These are phyloP conservation scores for Perizoma affinitatum DNA, from an alignment of 2,888 invertebrate genomes.

Conservation along the genomic window DNA sequence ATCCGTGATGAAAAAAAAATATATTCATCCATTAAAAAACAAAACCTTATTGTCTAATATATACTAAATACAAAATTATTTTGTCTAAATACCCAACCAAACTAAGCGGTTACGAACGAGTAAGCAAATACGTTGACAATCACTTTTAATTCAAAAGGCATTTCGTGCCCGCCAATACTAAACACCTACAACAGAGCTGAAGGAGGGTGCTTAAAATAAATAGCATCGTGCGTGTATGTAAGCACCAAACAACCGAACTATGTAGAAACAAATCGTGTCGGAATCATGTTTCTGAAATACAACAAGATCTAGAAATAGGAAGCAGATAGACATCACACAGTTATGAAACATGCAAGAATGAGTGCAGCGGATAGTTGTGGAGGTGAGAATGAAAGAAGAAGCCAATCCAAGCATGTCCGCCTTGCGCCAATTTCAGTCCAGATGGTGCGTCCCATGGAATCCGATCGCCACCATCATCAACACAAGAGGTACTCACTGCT, in stretches of 20 bases:
- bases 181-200: slow-evolving; percentile 9
- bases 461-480: slow-evolving; percentile 42
- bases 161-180: slow-evolving; percentile 12
- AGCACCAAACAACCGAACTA: slow-evolving; percentile 21
- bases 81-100: too few relatives aligned
- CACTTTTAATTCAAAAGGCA: neutral
- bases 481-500: slow-evolving; percentile 89
- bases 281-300: slow-evolving; percentile 30
- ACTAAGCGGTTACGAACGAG: neutral
- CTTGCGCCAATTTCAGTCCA: slow-evolving; percentile 18
- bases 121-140: neutral
- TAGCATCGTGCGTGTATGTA: slow-evolving; percentile 18
- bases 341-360: slow-evolving; percentile 43
- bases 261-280: slow-evolving; percentile 22
- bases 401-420: slow-evolving; percentile 45
- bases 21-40: too few relatives aligned
- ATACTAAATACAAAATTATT: too few relatives aligned
- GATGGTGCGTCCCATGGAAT: slow-evolving; percentile 22
- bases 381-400: slow-evolving; percentile 47
- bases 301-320: slow-evolving; percentile 33
- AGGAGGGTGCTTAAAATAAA: slow-evolving; percentile 14
- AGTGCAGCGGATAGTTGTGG: slow-evolving; percentile 28
- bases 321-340: slow-evolving; percentile 34
- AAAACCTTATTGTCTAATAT: too few relatives aligned
- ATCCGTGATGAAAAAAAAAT: too few relatives aligned